Evolutionary conservation across 2,113 vertebrate species (phyloP).

Genomic region (Paramisgurnus dabryanus): DNA sequence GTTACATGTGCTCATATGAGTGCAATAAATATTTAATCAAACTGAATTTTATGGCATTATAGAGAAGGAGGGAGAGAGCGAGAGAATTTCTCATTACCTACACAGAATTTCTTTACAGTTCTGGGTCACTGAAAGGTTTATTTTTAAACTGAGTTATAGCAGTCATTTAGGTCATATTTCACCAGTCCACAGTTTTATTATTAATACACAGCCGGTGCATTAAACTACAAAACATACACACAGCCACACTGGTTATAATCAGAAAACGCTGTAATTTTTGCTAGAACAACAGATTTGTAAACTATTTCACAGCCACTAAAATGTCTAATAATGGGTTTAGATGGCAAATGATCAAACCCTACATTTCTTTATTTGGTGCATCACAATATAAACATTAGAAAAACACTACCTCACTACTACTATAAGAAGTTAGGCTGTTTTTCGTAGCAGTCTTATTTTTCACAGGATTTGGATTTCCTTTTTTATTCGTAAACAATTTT

Average conservation of each 20-base stretch:
- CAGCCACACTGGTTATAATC: background rate
- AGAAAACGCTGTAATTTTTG: background rate
- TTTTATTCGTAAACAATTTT: too few relatives aligned
- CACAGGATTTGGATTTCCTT: too few relatives aligned
- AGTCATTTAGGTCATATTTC: constrained; percentile 70
- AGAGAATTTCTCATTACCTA: constrained; percentile 23
- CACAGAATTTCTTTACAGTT: constrained; percentile 53
- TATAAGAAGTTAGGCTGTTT: too few relatives aligned
- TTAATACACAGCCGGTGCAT: constrained; percentile 2
- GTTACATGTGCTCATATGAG: background rate
- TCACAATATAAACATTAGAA: too few relatives aligned
- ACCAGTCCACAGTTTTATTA: constrained; percentile 62
- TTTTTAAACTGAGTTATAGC: constrained; percentile 73
- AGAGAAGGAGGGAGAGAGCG: background rate
- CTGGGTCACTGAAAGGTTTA: constrained; percentile 66
- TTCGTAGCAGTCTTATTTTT: too few relatives aligned
- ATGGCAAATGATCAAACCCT: too few relatives aligned
- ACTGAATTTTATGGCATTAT: background rate
- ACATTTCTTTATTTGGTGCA: too few relatives aligned
- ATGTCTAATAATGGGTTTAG: too few relatives aligned
- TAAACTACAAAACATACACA: constrained; percentile 17
- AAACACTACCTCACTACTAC: too few relatives aligned
- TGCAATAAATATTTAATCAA: background rate
- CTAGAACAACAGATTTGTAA: background rate
- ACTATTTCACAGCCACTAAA: background rate